Evolutionary conservation across 2,888 invertebrate genomes (phyloP).

Genomic region (Lasius fuliginosus): DNA sequence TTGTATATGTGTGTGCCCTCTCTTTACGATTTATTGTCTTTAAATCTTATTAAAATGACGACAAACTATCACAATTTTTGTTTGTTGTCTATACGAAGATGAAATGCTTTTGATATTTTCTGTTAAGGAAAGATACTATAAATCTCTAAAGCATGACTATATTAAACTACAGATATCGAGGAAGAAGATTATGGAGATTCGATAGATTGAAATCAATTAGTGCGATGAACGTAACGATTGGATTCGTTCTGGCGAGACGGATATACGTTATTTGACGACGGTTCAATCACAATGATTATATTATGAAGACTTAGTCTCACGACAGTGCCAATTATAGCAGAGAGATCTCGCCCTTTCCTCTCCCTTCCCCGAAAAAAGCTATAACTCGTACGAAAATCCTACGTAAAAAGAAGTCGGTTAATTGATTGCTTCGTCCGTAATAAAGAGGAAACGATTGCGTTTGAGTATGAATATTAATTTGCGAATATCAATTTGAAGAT

Average conservation of each 20-base stretch:
- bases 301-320: constrained; percentile 48
- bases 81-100: neutral
- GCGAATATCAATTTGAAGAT: constrained; percentile 1
- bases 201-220: constrained; percentile 63
- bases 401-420: constrained; percentile 1
- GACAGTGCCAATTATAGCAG: constrained; percentile 51
- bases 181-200: constrained; percentile 1
- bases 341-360: neutral
- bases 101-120: neutral
- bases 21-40: neutral
- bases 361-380: neutral
- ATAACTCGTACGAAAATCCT: neutral
- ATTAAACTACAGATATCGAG: constrained; percentile 44
- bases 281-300: constrained; percentile 41
- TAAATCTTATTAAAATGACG: neutral
- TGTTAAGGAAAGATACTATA: neutral
- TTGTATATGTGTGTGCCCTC: neutral
- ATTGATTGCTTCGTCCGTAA: constrained; percentile 9
- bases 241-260: constrained; percentile 53
- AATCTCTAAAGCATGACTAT: constrained; percentile 53
- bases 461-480: neutral
- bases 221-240: constrained; percentile 37
- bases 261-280: constrained; percentile 51
- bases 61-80: neutral
- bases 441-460: neutral